Conservation (phyloP, 2,113 vertebrate genomes). For the Rhabdomys dilectus region DNA sequence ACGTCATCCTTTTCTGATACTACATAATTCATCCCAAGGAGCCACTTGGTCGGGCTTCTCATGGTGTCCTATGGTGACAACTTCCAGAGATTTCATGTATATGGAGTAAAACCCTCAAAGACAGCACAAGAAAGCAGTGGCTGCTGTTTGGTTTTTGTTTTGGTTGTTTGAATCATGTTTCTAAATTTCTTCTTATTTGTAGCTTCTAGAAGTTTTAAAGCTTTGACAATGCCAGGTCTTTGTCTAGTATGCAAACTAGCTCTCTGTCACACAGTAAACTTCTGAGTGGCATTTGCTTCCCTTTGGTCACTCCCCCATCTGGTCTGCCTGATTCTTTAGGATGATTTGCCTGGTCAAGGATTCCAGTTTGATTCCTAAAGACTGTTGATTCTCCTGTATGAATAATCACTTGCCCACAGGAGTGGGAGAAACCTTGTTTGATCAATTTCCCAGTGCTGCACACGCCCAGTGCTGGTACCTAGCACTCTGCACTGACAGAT, state of each 20-base stretch:
- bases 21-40: not conserved
- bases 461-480: not conserved
- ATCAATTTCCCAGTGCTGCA: not conserved
- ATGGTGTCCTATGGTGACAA: too few species aligned
- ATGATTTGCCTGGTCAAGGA: not conserved
- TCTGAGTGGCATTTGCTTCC: not conserved
- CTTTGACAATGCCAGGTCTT: not conserved
- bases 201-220: not conserved
- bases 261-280: not conserved
- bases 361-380: not conserved
- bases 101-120: not conserved
- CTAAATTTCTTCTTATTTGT: slow-evolving; percentile 25
- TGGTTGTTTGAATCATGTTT: not conserved
- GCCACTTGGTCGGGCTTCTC: not conserved
- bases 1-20: not conserved
- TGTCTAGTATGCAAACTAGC: not conserved
- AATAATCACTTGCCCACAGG: not conserved
- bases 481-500: not conserved
- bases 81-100: not conserved
- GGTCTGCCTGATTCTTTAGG: not conserved
- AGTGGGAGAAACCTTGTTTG: not conserved
- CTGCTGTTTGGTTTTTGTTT: not conserved
- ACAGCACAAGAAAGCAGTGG: not conserved
- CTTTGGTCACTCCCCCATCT: not conserved
- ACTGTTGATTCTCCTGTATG: not conserved